phyloP scores from a whole-genome alignment of 2,888 invertebrate genomes.

The Spilarctia lutea region DNA sequence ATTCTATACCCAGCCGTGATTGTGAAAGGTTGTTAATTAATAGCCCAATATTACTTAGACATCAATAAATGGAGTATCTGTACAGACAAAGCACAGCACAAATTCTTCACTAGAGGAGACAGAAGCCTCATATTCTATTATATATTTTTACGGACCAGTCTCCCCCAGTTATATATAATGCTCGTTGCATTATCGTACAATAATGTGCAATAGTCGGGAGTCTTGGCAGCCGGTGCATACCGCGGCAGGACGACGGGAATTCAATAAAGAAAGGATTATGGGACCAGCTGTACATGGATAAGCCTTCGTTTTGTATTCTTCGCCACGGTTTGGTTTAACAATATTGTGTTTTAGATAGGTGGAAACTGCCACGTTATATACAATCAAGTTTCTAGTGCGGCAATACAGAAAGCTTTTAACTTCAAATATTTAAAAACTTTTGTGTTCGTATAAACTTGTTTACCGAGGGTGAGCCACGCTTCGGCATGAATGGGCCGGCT shows the following conservation, averaged over 20 bases:
- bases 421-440: background rate
- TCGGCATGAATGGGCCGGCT: no score
- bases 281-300: conserved; percentile 29
- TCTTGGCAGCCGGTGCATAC: conserved; percentile 59
- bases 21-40: no score
- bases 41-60: background rate
- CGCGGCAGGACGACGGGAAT: conserved; percentile 67
- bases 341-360: conserved; percentile 16
- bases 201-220: conserved; percentile 35
- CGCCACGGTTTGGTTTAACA: conserved; percentile 11
- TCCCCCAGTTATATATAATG: background rate
- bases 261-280: conserved; percentile 78
- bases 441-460: no score
- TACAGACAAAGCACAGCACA: background rate
- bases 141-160: background rate
- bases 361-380: background rate
- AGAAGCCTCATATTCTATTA: background rate
- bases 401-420: background rate
- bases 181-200: conserved; percentile 16
- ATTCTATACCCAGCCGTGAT: no score
- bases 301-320: conserved; percentile 16
- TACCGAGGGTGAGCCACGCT: no score
- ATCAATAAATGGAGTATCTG: background rate
- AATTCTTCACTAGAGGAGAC: background rate
- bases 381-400: background rate